Conservation (phyloP, 2,797 vertebrate species). For the Geotrypetes seraphini region DNA sequence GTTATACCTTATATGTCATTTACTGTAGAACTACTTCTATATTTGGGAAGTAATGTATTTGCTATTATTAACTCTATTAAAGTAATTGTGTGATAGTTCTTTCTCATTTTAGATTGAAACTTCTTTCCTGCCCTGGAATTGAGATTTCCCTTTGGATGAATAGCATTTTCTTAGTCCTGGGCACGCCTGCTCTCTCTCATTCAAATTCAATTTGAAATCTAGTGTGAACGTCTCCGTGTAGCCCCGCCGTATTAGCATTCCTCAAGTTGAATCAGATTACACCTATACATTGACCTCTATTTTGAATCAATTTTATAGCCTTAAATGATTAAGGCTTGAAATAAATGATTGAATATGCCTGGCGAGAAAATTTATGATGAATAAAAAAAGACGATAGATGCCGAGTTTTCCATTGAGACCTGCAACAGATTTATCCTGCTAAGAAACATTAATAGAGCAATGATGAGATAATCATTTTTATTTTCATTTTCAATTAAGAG, state of each 20-base stretch:
- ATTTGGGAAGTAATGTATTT: slow-evolving; percentile 11
- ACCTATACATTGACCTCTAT: slow-evolving; percentile 24
- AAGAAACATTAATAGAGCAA: background rate
- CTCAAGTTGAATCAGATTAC: slow-evolving; percentile 5
- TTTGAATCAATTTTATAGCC: slow-evolving; percentile 37
- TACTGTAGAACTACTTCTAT: background rate
- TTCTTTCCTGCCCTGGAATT: background rate
- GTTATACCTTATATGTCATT: background rate
- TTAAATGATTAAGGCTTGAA: slow-evolving; percentile 39
- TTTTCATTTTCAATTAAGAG: slow-evolving; percentile 21
- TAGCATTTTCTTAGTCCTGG: slow-evolving; percentile 6
- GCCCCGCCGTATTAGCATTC: slow-evolving; percentile 26
- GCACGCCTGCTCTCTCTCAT: slow-evolving; percentile 8
- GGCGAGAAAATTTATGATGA: slow-evolving; percentile 25
- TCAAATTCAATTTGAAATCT: slow-evolving; percentile 17
- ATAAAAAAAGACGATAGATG: slow-evolving; percentile 24
- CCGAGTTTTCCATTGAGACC: slow-evolving; percentile 11
- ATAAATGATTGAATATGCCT: slow-evolving; percentile 34
- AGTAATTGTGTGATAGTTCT: background rate
- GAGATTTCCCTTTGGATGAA: slow-evolving; percentile 8
- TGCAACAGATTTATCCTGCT: slow-evolving; percentile 14
- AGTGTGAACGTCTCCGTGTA: slow-evolving; percentile 3
- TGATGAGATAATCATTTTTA: slow-evolving; percentile 4
- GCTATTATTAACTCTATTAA: slow-evolving; percentile 8
- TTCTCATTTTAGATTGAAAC: background rate